phyloP scores from a whole-genome alignment of 2,113 vertebrate species.

The Passerina amoena region DNA sequence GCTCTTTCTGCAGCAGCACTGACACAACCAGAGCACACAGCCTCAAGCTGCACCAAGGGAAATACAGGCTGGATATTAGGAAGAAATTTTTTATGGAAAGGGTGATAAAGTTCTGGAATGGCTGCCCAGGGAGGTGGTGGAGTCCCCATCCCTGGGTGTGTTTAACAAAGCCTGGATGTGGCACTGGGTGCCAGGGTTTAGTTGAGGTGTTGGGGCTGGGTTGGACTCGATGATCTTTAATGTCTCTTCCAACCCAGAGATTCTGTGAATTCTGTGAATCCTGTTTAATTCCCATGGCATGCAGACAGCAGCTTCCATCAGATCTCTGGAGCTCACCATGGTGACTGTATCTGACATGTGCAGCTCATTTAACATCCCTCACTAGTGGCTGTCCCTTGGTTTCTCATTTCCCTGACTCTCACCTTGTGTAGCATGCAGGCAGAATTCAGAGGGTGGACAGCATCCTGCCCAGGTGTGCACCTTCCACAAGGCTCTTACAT shows the following conservation, averaged over 20 bases:
- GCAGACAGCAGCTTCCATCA: not conserved
- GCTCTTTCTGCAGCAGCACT: not conserved
- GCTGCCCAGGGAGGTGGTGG: not conserved
- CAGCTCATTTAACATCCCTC: not conserved
- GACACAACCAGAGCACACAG: not conserved
- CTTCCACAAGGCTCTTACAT: not conserved
- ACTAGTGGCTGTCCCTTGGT: not conserved
- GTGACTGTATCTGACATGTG: not conserved
- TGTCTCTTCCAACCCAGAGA: not conserved
- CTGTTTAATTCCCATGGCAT: not conserved
- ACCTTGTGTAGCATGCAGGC: fast-evolving
- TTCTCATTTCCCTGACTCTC: not conserved
- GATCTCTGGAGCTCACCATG: not conserved
- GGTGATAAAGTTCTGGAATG: not conserved
- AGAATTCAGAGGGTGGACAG: not conserved
- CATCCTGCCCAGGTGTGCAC: not conserved
- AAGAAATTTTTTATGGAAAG: not conserved
- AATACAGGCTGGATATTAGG: not conserved
- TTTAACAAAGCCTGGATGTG: not conserved
- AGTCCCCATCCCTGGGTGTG: not conserved
- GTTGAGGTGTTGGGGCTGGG: not conserved
- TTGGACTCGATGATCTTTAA: not conserved
- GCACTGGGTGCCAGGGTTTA: not conserved
- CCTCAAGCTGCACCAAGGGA: not conserved
- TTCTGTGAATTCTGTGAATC: not conserved